Percentiles rank a stretch among this genome's conserved stretches.
Conservation (phyloP, 2,113 vertebrate genomes). For the Marmota monax region DNA sequence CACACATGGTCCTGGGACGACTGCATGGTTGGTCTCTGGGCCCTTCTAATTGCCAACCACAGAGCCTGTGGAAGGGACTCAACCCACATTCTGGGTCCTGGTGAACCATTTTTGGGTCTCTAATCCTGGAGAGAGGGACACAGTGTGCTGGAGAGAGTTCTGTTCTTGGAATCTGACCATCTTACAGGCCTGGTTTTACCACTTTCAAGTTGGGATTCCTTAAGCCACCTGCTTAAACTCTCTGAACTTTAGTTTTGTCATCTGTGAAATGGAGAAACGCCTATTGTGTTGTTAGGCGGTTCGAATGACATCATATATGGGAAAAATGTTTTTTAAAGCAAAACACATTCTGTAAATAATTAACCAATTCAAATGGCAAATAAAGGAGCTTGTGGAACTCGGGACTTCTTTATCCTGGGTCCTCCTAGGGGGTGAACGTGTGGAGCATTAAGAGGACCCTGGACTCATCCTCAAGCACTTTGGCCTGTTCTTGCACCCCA, state of each 20-base stretch:
- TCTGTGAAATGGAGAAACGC: background rate
- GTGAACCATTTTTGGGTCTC: background rate
- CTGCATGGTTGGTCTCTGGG: background rate
- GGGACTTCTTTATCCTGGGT: background rate
- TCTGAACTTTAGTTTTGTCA: conserved; percentile 12
- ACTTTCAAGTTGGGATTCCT: background rate
- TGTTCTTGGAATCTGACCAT: background rate
- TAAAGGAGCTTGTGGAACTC: background rate
- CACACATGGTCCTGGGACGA: background rate
- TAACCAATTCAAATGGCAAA: background rate
- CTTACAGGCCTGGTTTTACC: background rate
- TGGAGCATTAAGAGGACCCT: background rate
- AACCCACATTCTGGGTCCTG: background rate
- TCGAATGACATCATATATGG: background rate
- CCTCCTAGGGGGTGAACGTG: background rate
- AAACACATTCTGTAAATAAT: background rate
- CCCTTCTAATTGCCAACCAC: background rate
- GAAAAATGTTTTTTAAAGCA: conserved; percentile 35
- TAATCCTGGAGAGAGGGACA: background rate
- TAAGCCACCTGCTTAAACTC: background rate
- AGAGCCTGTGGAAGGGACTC: background rate
- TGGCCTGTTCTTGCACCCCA: background rate
- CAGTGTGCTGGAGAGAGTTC: fast-evolving
- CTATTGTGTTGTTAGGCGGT: background rate
- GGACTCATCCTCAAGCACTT: background rate